These are phyloP conservation scores for Lordiphosa collinella DNA, from an alignment of 1,140 invertebrate genomes.

Conservation along the genomic window DNA sequence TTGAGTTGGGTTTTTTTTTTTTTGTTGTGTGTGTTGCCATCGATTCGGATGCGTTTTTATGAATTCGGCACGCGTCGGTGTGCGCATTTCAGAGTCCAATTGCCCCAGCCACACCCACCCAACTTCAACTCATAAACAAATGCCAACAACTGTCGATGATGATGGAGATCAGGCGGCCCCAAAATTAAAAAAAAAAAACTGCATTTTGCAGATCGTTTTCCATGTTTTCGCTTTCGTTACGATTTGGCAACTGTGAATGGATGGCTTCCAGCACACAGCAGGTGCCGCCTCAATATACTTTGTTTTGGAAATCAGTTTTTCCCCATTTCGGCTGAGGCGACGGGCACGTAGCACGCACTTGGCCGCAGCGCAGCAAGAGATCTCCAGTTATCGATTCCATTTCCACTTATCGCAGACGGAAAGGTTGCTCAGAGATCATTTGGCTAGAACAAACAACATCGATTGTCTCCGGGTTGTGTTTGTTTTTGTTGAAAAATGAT, in stretches of 20 bases:
- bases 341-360: constrained; percentile 4
- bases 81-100: constrained; percentile 55
- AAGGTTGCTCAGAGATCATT: constrained; percentile 1
- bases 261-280: constrained; percentile 22
- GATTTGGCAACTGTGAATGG: constrained; percentile 40
- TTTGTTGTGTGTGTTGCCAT: constrained; percentile 44
- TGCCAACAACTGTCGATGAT: constrained; percentile 14
- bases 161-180: constrained; percentile 26
- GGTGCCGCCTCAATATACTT: constrained; percentile 27
- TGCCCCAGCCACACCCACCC: constrained; percentile 30
- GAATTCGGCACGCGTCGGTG: constrained; percentile 73
- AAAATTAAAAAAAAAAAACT: constrained; percentile 18
- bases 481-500: background rate
- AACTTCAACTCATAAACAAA: constrained; percentile 42
- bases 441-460: constrained; percentile 26
- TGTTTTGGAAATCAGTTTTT: constrained; percentile 51
- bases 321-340: background rate
- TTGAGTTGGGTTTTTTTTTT: constrained; percentile 32
- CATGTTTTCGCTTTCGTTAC: constrained; percentile 11
- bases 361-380: no score
- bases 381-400: background rate
- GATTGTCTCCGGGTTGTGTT: constrained; percentile 17
- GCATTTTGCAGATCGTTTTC: constrained; percentile 21
- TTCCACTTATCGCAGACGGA: constrained; percentile 7
- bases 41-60: constrained; percentile 69